Evolutionary conservation across 2,113 vertebrate species (phyloP).

Genomic region (mouse (Mus musculus)): GRCm39 chr6:125879501-125880000

Average conservation of each 20-base stretch:
- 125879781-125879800: neutral
- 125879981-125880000: neutral
- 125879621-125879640: neutral
- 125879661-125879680: neutral
- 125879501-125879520: neutral
- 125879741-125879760: neutral
- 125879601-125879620: neutral
- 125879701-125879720: neutral
- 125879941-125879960: neutral
- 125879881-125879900: neutral
- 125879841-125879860: neutral
- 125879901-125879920: neutral
- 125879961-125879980: neutral
- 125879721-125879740: neutral
- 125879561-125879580: neutral
- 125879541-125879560: neutral
- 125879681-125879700: neutral
- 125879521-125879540: neutral
- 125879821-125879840: neutral
- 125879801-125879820: conserved; percentile 7
- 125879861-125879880: conserved; percentile 1
- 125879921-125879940: neutral
- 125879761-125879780: neutral
- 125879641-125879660: neutral
- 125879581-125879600: neutral